These are phyloP conservation scores for Hyposoter dolosus DNA, from an alignment of 2,888 invertebrate genomes.

Conservation along the genomic window DNA sequence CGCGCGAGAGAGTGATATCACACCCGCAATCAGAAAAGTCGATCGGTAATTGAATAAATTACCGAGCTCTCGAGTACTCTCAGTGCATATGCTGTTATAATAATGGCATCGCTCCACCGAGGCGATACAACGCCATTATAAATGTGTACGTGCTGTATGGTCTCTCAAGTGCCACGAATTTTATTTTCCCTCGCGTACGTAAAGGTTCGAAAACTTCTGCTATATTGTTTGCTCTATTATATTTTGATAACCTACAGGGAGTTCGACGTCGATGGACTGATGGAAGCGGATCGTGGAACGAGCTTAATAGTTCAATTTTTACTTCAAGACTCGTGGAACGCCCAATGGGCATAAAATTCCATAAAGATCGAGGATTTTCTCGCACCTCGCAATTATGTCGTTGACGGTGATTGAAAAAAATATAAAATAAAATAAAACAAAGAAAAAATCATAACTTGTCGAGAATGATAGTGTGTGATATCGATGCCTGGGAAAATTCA, in stretches of 20 bases:
- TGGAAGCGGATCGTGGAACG: not conserved
- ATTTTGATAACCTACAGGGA: not conserved
- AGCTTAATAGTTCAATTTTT: not conserved
- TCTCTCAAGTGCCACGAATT: slow-evolving; percentile 32
- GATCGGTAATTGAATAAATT: slow-evolving; percentile 80
- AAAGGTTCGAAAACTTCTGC: slow-evolving; percentile 10
- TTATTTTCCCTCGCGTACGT: slow-evolving; percentile 31
- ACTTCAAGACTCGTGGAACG: not conserved
- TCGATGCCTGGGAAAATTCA: slow-evolving; percentile 53
- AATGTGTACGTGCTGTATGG: slow-evolving; percentile 30
- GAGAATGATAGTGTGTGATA: slow-evolving; percentile 44
- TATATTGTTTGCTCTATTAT: not conserved
- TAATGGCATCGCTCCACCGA: slow-evolving; percentile 48
- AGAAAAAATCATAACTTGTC: slow-evolving; percentile 21
- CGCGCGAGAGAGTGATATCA: slow-evolving; percentile 66
- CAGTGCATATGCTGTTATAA: slow-evolving; percentile 55
- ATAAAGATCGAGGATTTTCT: slow-evolving; percentile 47
- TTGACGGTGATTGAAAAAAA: slow-evolving; percentile 10
- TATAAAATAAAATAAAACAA: no score
- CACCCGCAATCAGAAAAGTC: slow-evolving; percentile 78
- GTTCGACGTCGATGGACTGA: not conserved
- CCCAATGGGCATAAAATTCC: not conserved
- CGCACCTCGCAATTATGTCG: slow-evolving; percentile 66
- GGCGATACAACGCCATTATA: slow-evolving; percentile 28
- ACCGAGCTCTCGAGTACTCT: slow-evolving; percentile 62